phyloP scores from a whole-genome alignment of 2,888 invertebrate species.

The Colletes collaris region DNA sequence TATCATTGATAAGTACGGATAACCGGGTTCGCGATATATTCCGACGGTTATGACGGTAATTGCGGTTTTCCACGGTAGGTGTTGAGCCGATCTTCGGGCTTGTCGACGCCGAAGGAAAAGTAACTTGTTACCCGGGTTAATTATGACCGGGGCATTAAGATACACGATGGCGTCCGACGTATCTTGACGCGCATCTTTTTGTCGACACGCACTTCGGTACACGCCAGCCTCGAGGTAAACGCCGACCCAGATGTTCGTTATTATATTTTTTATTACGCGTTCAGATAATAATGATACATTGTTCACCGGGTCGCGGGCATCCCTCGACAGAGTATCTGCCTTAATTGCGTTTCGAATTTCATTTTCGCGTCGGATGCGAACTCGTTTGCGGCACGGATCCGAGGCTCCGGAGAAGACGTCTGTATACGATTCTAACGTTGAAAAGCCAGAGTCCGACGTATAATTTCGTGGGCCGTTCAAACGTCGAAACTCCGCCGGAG shows the following conservation, averaged over 20 bases:
- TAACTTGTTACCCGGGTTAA: slow-evolving; percentile 48
- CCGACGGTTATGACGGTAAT: slow-evolving; percentile 42
- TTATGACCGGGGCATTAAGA: slow-evolving; percentile 38
- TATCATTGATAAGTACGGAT: slow-evolving; percentile 61
- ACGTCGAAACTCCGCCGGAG: slow-evolving; percentile 76
- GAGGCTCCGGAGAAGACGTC: neutral
- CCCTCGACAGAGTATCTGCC: neutral
- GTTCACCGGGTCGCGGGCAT: too few relatives aligned
- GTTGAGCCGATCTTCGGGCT: slow-evolving; percentile 44
- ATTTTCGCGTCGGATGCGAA: neutral
- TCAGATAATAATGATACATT: neutral
- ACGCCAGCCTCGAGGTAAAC: slow-evolving; percentile 5
- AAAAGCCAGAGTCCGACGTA: slow-evolving; percentile 53
- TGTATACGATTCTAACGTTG: neutral
- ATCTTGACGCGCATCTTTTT: slow-evolving; percentile 48
- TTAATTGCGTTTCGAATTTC: neutral
- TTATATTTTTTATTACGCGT: neutral
- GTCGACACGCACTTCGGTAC: slow-evolving; percentile 44
- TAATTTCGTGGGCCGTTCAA: slow-evolving; percentile 80
- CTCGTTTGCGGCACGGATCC: neutral
- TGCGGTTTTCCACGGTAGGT: slow-evolving; percentile 54
- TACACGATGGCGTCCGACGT: slow-evolving; percentile 35
- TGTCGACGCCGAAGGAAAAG: slow-evolving; percentile 25
- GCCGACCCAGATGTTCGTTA: neutral
- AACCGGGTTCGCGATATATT: slow-evolving; percentile 16